Evolutionary conservation across 1,140 invertebrate genomes (phyloP), one percentile per base, ranked within the genome.

Genomic region (Saccostrea echinata): DNA sequence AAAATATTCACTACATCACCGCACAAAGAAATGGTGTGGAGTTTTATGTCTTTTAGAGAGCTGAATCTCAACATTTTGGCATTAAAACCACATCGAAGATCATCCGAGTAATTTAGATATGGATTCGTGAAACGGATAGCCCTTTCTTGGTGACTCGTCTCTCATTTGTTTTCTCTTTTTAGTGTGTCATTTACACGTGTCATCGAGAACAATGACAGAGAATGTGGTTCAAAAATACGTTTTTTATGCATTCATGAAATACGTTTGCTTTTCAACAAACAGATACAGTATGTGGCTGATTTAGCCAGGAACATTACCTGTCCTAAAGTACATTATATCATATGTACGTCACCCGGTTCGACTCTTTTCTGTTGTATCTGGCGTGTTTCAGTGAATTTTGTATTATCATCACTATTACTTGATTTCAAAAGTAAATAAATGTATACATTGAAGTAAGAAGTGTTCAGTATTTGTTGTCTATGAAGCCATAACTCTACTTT

Each of bases 71-170:
- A 61, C 8, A 8, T 61, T 61, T 61, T 21, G n/a, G 55, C 55
- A 61, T 61, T 18, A 61, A 61, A 61, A 61, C 18, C 55, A 61
- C 55, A 61, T 61, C 55, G n/a, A 61, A 18, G 6, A 61, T n/a
- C 55, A 61, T 61, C 55, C 55, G 18, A n/a, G 55, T 61, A 61
- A 61, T 21, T 61, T 61, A 61, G 55, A 61, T 61, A 61, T 61
- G 55, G 55, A 61, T 21, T 21, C 55, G 55, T 43, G 43, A 43
- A 43, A 61, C 21, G 55, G 1, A 21, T 61, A 21, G 6, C 13
- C n/a, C n/a, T 4, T 61, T 4, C 21, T 18, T 18, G 18, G 21
- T 21, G n/a, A 61, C 13, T 61, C 21, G 53, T n/a, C 6, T 61
- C 55, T 0, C 21, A 21, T 61, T 4, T 61, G 18, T 61, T n/a